Evolutionary conservation across 2,797 vertebrate genomes (phyloP), one percentile per base, ranked within the genome.

Genomic region (Helostoma temminkii): DNA sequence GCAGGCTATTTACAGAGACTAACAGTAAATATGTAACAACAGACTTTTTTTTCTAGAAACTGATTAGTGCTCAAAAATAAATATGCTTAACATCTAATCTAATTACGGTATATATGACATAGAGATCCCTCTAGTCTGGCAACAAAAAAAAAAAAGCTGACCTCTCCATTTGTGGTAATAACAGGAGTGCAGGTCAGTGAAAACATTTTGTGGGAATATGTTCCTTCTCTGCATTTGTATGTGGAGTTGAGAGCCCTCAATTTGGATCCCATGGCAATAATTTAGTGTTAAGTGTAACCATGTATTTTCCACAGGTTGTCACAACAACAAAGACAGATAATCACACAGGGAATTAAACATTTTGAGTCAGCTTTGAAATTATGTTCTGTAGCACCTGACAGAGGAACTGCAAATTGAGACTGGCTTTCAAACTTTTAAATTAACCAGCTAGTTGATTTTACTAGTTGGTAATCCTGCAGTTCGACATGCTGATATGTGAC

Each of bases 1-100:
- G 3, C 37, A 54, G 73, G 79, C 80, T 85, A 54, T 83, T 80
- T 74, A 74, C 63, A 56, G 63, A 74, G 65, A 55, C 59, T 36
- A 14, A 56, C 43, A 37, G 62, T 61, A 66, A 81, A 76, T 74
- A 72, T 64, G 74, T 60, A 73, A 54, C 66, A 64, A 64, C 54
- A 37, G 22, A 52, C 15, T 69, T 55, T 52, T 18, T 21, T 6
- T 50, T 68, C 58, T 70, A 76, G 52, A 52, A 74, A 74, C 49
- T 56, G 68, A 83, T 81, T 60, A 67, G 64, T 43, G 71, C 22
- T 66, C 19, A 49, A 57, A 36, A 78, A 30, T 59, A 52, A 59
- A 74, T 70, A 71, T 78, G 65, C 14, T 62, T 49, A 62, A 65
- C 34, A 76, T 74, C n/a, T 50, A 60, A 66, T 60, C 26, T 68